Base-by-base conservation (phyloP, 1,140 invertebrate genomes). In the Cyclargus thomasi region DNA sequence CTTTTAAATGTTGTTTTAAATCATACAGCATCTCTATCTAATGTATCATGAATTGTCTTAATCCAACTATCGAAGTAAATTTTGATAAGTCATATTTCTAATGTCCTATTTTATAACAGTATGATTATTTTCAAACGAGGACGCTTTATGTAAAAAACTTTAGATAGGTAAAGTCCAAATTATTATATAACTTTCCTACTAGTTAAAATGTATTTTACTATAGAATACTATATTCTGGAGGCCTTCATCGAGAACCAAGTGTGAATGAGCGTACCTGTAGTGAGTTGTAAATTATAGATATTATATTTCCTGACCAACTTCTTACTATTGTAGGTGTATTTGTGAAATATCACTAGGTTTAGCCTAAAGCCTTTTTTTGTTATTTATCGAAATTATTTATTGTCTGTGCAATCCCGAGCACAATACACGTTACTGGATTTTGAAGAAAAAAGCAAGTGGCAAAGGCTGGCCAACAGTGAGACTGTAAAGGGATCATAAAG, bases 231-330 rank as follows among this genome's bases (percentile, higher is more conserved):
- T 80, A 16, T 47, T 47, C 64, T 79, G 77, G 86, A 86, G 86
- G 86, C 86, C 86, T 89, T 89, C 76, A 78, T 82, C 80, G 76
- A 76, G 73, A 86, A 81, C 77, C 74, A 70, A 20, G 55, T 21
- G 39, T 77, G 65, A 76, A 75, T 67, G 73, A 57, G 67, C 67
- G 68, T 57, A 78, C 74, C 74, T 78, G 72, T 76, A 74, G 76
- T 79, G 79, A 74, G 72, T 74, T 75, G 75, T 76, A 80, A 69
- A 66, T 66, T 75, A 72, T 67, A 77, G 70, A 74, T 79, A 82
- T 18, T 73, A 81, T 79, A 81, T 76, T 83, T 86, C 80, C 73
- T 76, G 86, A 88, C 85, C 86, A 89, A 89, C 71, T 77, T 85
- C 79, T 86, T 80, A 81, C 75, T 82, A 77, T 74, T 73, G 69